phyloP scores from a whole-genome alignment of 2,888 invertebrate species.

The Tuta absoluta region DNA sequence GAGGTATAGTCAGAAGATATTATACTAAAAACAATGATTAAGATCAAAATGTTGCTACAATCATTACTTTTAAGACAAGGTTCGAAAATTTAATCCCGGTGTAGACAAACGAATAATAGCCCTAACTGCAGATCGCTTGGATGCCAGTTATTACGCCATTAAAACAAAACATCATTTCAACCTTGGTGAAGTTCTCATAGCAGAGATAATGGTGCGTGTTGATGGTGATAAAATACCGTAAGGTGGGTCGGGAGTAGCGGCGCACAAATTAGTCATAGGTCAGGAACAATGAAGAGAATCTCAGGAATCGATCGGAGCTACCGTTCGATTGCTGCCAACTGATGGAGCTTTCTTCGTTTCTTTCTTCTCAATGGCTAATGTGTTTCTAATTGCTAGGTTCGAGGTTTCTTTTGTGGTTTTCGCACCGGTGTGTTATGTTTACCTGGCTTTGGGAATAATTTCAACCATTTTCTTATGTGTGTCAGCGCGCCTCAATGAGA shows the following conservation, averaged over 20 bases:
- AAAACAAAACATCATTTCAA: slow-evolving; percentile 31
- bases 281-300: slow-evolving; percentile 24
- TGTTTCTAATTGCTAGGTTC: slow-evolving; percentile 5
- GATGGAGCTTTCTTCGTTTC: slow-evolving; percentile 1
- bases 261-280: slow-evolving; percentile 20
- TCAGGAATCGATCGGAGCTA: slow-evolving; percentile 18
- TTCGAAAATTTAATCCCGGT: not conserved
- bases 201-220: slow-evolving; percentile 31
- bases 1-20: too few relatives aligned
- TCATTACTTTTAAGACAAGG: not conserved
- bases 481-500: too few relatives aligned
- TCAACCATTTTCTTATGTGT: too few relatives aligned
- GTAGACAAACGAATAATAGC: slow-evolving; percentile 1
- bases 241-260: slow-evolving; percentile 28
- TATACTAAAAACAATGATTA: too few relatives aligned
- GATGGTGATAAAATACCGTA: slow-evolving; percentile 36
- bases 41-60: not conserved
- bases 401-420: not conserved
- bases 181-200: slow-evolving; percentile 33
- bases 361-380: slow-evolving; percentile 9
- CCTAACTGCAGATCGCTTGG: slow-evolving; percentile 3
- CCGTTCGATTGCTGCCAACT: slow-evolving; percentile 13
- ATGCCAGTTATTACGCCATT: slow-evolving; percentile 9
- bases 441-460: too few relatives aligned
- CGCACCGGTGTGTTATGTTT: not conserved